phyloP scores from a whole-genome alignment of 2,888 invertebrate species.

The Frankliniella intonsa region DNA sequence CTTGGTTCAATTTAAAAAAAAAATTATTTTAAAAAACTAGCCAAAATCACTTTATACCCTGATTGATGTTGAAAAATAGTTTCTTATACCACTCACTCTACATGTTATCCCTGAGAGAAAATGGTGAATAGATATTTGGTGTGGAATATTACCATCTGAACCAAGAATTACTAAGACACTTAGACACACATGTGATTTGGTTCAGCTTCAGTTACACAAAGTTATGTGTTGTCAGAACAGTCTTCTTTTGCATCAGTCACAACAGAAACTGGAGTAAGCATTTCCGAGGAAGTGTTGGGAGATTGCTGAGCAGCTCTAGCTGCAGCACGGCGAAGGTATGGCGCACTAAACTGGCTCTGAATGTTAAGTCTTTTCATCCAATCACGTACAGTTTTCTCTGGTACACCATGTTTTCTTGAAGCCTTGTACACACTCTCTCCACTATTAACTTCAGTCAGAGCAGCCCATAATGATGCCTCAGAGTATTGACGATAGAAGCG shows the following conservation, averaged over 20 bases:
- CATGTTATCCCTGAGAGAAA: too few relatives aligned
- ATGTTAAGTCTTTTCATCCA: slow-evolving; percentile 18
- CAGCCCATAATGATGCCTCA: slow-evolving; percentile 20
- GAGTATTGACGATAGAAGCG: slow-evolving; percentile 18
- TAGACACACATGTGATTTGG: too few relatives aligned
- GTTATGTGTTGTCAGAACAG: not conserved
- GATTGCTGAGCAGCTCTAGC: not conserved
- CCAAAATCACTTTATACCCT: slow-evolving; percentile 16
- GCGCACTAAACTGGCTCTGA: slow-evolving; percentile 15
- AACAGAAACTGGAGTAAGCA: not conserved
- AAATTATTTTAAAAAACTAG: not conserved
- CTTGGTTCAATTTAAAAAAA: not conserved
- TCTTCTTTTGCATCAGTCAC: not conserved
- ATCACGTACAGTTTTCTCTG: slow-evolving; percentile 1
- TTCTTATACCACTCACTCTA: too few relatives aligned
- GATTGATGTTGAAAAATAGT: not conserved
- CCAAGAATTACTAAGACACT: too few relatives aligned
- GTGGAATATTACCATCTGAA: too few relatives aligned
- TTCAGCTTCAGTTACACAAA: too few relatives aligned
- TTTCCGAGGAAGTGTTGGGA: not conserved
- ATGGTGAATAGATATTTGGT: too few relatives aligned
- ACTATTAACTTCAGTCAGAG: slow-evolving; percentile 3
- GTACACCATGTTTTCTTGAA: not conserved
- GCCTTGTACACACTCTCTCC: slow-evolving; percentile 4
- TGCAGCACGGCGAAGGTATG: not conserved